A percentile compares a stretch with the other conserved stretches of the same genome.
These are phyloP conservation scores for Ptiloglossa arizonensis DNA, from an alignment of 1,140 invertebrate genomes.

Conservation along the genomic window DNA sequence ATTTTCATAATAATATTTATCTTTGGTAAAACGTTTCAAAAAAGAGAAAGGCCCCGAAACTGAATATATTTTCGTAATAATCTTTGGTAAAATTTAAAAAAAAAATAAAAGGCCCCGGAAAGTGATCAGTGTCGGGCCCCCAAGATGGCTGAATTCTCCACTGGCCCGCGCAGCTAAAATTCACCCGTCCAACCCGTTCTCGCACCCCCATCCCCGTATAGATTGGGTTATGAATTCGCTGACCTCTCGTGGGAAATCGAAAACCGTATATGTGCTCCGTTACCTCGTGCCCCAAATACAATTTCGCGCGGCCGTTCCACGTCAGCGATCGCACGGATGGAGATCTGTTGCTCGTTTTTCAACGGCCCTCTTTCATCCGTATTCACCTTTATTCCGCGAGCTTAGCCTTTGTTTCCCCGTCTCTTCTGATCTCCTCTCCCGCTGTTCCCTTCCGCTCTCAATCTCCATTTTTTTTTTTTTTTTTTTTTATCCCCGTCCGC, in stretches of 20 bases:
- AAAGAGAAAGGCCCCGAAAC: too few relatives aligned
- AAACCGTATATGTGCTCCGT: constrained; percentile 7
- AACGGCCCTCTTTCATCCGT: constrained; percentile 4
- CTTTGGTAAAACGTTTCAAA: too few relatives aligned
- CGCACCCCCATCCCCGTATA: not conserved
- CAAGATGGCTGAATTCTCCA: too few relatives aligned
- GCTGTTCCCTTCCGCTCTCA: not conserved
- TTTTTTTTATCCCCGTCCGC: not conserved
- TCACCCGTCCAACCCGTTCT: not conserved
- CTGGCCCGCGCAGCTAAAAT: not conserved
- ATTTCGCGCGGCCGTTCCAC: constrained; percentile 30
- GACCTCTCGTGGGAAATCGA: constrained; percentile 50
- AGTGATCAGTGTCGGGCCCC: too few relatives aligned
- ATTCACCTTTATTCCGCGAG: not conserved
- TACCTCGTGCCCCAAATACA: constrained; percentile 37
- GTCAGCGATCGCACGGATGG: constrained; percentile 21
- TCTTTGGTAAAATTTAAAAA: too few relatives aligned
- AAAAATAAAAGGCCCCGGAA: too few relatives aligned
- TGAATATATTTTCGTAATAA: too few relatives aligned
- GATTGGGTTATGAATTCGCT: constrained; percentile 56
- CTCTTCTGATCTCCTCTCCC: not conserved
- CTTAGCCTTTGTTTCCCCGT: not conserved
- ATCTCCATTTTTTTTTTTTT: not conserved
- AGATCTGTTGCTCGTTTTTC: constrained; percentile 27
- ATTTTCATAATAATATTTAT: too few relatives aligned